phyloP scores from a whole-genome alignment of 2,888 invertebrate genomes.

The Acleris literana region DNA sequence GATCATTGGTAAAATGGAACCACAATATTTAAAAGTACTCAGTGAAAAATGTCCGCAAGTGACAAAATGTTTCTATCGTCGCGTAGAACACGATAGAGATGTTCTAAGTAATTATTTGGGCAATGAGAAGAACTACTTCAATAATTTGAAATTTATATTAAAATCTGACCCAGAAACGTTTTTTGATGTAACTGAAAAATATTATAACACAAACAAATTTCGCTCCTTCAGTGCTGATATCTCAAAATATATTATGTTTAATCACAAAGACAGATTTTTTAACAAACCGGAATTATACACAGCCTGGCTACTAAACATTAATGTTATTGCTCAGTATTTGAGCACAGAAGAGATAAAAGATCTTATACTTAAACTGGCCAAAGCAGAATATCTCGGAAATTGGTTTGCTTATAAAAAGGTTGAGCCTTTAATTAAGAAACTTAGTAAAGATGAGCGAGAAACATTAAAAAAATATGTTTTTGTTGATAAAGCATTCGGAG shows the following conservation, averaged over 20 bases:
- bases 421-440: conserved; percentile 24
- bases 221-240: conserved; percentile 1
- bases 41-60: conserved; percentile 21
- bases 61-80: conserved; percentile 12
- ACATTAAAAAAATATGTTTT: conserved; percentile 21
- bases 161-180: conserved; percentile 22
- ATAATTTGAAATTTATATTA: conserved; percentile 10
- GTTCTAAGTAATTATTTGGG: conserved; percentile 5
- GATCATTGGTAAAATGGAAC: conserved; percentile 13
- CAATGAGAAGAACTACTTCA: conserved; percentile 7
- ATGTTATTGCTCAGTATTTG: conserved; percentile 11
- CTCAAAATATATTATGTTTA: conserved; percentile 14
- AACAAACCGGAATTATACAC: conserved; percentile 24
- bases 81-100: conserved; percentile 5
- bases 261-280: conserved; percentile 18
- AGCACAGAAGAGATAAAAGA: conserved; percentile 17
- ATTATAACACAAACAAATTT: conserved; percentile 4
- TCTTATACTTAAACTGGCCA: conserved; percentile 23
- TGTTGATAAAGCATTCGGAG: conserved; percentile 14
- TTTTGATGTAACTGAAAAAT: conserved; percentile 20
- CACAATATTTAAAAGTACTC: conserved; percentile 21
- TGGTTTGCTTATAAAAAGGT: conserved; percentile 25
- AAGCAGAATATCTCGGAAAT: conserved; percentile 11
- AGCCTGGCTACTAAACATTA: conserved; percentile 19
- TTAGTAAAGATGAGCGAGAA: conserved; percentile 17